Conservation (phyloP, 2,113 vertebrate genomes). For the Steatornis caripensis region DNA sequence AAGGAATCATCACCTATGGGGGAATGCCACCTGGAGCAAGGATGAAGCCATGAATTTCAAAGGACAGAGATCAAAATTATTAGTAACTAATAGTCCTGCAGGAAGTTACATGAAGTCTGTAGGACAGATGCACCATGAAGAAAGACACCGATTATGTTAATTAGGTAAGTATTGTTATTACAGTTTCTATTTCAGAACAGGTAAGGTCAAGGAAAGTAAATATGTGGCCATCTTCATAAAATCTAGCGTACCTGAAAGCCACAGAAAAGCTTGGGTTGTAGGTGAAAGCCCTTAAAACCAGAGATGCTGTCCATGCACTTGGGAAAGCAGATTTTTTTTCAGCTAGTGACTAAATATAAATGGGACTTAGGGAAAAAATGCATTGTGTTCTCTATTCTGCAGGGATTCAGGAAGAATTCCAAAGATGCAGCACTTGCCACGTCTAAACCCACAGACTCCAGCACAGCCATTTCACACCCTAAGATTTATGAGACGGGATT, state of each 20-base stretch:
- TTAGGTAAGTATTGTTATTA: neutral
- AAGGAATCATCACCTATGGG: neutral
- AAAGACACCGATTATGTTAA: neutral
- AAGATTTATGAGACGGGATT: neutral
- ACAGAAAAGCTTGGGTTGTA: neutral
- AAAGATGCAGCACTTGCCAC: neutral
- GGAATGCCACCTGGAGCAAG: neutral
- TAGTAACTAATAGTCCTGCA: neutral
- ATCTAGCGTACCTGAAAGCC: neutral
- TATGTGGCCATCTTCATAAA: neutral
- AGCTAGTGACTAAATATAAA: neutral
- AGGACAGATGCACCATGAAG: neutral
- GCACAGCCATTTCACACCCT: neutral
- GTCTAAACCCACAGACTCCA: neutral
- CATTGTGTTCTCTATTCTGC: neutral
- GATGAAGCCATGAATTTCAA: neutral
- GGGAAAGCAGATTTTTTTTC: neutral
- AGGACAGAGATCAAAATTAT: neutral
- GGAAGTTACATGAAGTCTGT: neutral
- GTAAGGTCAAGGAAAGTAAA: neutral
- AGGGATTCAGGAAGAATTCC: neutral
- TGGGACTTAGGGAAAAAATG: neutral
- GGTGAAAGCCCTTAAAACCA: neutral
- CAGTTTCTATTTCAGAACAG: neutral
- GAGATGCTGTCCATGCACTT: accelerated